Percentiles rank a stretch among this genome's conserved stretches.
Evolutionary conservation across 2,888 invertebrate genomes (phyloP).

Genomic region (Lamellibrachia columna): DNA sequence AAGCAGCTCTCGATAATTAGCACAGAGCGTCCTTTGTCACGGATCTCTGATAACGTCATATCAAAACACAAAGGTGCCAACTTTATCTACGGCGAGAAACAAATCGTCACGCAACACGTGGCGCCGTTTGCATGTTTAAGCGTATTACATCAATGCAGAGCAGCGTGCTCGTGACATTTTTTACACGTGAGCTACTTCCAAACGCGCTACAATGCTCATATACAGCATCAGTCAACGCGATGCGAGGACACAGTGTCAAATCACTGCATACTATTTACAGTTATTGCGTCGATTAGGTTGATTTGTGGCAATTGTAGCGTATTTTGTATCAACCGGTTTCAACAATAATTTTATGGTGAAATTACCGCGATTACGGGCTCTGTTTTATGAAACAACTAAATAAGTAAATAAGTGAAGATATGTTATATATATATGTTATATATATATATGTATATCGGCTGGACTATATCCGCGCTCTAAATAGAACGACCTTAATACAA

Average conservation of each 20-base stretch:
- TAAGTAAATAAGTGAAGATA: no score
- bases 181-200: neutral
- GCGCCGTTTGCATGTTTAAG: neutral
- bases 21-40: neutral
- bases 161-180: neutral
- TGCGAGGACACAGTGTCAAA: neutral
- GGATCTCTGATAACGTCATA: neutral
- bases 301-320: neutral
- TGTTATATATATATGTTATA: no score
- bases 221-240: neutral
- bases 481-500: no score
- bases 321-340: neutral
- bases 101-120: constrained; percentile 1
- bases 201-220: neutral
- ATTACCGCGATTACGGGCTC: neutral
- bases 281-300: neutral
- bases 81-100: neutral
- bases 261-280: neutral
- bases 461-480: no score
- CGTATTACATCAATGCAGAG: neutral
- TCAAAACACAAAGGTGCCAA: neutral
- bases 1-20: neutral
- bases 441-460: neutral
- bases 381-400: neutral
- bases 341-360: neutral